Percentiles rank a stretch among this genome's conserved stretches.
These are phyloP conservation scores for Valencia hispanica DNA, from an alignment of 2,797 vertebrate species.

Conservation along the genomic window DNA sequence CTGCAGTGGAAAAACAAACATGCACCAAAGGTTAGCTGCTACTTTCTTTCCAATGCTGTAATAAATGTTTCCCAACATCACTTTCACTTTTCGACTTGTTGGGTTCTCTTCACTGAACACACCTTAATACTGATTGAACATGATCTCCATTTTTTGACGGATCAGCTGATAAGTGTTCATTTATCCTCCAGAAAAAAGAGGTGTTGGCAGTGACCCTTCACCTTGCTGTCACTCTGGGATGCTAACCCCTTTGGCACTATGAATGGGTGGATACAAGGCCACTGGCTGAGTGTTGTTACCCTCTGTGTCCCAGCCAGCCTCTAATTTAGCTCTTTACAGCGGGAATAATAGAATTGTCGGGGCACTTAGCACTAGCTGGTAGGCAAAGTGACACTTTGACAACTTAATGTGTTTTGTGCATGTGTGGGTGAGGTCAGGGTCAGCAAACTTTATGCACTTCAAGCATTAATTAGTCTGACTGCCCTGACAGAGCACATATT, in stretches of 20 bases:
- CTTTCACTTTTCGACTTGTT: slow-evolving; percentile 5
- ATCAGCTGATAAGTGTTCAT: slow-evolving; percentile 45
- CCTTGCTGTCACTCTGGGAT: slow-evolving; percentile 60
- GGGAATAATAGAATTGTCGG: slow-evolving; percentile 62
- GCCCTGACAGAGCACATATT: slow-evolving; percentile 28
- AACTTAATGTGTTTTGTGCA: slow-evolving; percentile 61
- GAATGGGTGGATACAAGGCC: slow-evolving; percentile 69
- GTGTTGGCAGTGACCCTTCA: slow-evolving; percentile 65
- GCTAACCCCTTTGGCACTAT: slow-evolving; percentile 61
- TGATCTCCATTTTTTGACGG: slow-evolving; percentile 42
- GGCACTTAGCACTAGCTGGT: slow-evolving; percentile 54
- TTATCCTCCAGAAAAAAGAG: slow-evolving; percentile 39
- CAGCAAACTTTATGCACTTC: slow-evolving; percentile 46
- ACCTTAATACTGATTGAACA: slow-evolving; percentile 16
- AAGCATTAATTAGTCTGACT: slow-evolving; percentile 38
- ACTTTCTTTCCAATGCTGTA: background rate
- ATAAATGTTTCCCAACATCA: background rate
- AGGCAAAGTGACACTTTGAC: slow-evolving; percentile 72
- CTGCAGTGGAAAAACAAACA: background rate
- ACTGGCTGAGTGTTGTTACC: slow-evolving; percentile 62
- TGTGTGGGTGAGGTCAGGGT: slow-evolving; percentile 64
- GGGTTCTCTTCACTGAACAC: slow-evolving; percentile 16
- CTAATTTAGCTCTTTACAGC: slow-evolving; percentile 63
- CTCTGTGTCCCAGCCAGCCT: slow-evolving; percentile 53
- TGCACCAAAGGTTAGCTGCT: background rate